Base-by-base conservation (phyloP, 2,888 invertebrate genomes). In the Diogma glabrata region DNA sequence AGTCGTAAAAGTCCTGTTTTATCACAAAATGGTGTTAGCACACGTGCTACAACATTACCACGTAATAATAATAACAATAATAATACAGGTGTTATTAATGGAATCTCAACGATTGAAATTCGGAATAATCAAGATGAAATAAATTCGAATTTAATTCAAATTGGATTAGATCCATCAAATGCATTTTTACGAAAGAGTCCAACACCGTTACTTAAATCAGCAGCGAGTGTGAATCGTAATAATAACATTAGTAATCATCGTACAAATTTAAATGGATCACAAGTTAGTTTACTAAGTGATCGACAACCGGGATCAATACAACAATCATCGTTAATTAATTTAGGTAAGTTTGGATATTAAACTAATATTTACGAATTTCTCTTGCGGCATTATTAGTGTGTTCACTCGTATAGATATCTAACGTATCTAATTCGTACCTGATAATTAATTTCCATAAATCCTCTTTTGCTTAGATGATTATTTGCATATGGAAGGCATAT, bases 21-120 rank as follows among this genome's bases (percentile, higher is more conserved):
- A 12, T n/a, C 43, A 20, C 43, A 43, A 43, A 43, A 43, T 16
- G 46, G 48, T 3, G 49, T 61, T 33, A n/a, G n/a, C n/a, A n/a
- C n/a, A n/a, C 67, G 84, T 36, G 83, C 86, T 1, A 81, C 82
- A 19, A 87, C 87, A 2, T 66, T 86, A 48, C 86, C 87, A 0
- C 75, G 86, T 53, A 84, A 84, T 59, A 79, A 79, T 24, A 47
- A 50, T n/a, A 50, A 47, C 9, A 57, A 55, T 47, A 55, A 54
- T 36, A 53, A 52, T 51, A 51, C 23, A 72, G 74, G 56, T 61
- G 74, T 57, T 73, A 76, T 64, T 70, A 76, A 63, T 69, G 75
- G 50, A 71, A 75, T 63, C 73, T 74, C 60, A 74, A 74, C 57
- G 73, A 73, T 54, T 72, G 73, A 59, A 74, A 74, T 26, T 3